Evolutionary conservation across 23 tunicate genomes (phyloP).

Genomic region (Botrylloides violaceus): DNA sequence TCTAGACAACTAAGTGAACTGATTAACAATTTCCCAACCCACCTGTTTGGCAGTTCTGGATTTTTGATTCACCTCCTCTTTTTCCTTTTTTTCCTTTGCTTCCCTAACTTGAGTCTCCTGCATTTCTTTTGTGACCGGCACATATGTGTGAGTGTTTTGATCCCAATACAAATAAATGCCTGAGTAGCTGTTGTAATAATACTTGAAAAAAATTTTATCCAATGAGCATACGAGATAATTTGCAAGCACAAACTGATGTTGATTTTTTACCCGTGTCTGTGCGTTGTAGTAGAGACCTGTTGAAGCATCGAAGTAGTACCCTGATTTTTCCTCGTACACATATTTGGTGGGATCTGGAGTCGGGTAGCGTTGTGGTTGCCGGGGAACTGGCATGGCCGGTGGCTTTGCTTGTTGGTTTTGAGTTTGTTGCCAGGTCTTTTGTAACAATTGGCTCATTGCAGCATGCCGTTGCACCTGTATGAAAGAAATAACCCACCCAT

Average conservation of each 20-base stretch:
- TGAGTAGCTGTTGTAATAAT: conserved; percentile 84
- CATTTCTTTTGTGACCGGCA: conserved; percentile 44
- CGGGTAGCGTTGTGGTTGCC: conserved; percentile 32
- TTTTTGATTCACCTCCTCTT: conserved; percentile 51
- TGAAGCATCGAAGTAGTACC: conserved; percentile 66
- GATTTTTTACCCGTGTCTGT: conserved; percentile 66
- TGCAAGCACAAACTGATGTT: too few species aligned
- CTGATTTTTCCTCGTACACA: conserved; percentile 69
- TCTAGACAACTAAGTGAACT: too few species aligned
- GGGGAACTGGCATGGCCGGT: background rate
- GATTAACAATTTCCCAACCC: background rate
- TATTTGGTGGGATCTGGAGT: conserved; percentile 72
- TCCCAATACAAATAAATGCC: conserved; percentile 85
- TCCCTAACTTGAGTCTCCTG: conserved; percentile 21
- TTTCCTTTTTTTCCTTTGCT: conserved; percentile 38
- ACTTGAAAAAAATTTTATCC: conserved; percentile 55
- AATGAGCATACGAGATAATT: background rate
- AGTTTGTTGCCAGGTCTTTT: background rate
- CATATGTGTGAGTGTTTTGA: conserved; percentile 39
- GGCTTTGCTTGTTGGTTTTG: background rate
- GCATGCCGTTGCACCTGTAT: background rate
- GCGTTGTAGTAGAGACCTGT: conserved; percentile 84
- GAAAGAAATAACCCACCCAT: too few species aligned
- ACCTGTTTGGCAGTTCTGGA: conserved; percentile 70
- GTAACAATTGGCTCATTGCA: background rate